Conservation (phyloP, 2,113 vertebrate genomes). For the Neodontobutis hainanensis region DNA sequence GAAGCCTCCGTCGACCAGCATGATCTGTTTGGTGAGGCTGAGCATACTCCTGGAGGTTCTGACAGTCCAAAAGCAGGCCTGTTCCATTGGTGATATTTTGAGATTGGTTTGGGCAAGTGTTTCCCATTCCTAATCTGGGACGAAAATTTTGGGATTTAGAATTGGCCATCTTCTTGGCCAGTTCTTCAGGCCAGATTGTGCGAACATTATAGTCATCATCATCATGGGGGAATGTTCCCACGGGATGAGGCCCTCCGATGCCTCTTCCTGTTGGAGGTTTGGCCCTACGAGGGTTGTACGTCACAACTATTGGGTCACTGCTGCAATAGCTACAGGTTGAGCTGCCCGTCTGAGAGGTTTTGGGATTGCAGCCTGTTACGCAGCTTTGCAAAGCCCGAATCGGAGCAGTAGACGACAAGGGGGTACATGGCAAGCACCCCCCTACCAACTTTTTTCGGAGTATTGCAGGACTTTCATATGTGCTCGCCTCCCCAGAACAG, state of each 20-base stretch:
- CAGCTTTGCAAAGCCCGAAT: conserved; percentile 80
- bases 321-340: conserved; percentile 87
- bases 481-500: conserved; percentile 72
- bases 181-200: conserved; percentile 85
- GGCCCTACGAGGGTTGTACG: conserved; percentile 78
- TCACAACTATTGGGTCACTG: conserved; percentile 87
- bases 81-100: conserved; percentile 63
- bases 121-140: conserved; percentile 49
- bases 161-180: conserved; percentile 82
- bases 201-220: conserved; percentile 83
- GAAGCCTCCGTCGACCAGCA: conserved; percentile 74
- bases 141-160: conserved; percentile 74
- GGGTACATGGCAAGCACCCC: conserved; percentile 82
- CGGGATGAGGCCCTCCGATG: conserved; percentile 48
- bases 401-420: conserved; percentile 76
- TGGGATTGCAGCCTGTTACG: conserved; percentile 80
- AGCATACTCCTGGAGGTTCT: conserved; percentile 77
- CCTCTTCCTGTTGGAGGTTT: conserved; percentile 70
- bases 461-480: conserved; percentile 78
- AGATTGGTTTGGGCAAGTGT: conserved; percentile 49
- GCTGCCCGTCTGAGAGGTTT: conserved; percentile 80
- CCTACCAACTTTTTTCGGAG: conserved; percentile 78
- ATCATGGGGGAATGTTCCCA: conserved; percentile 65
- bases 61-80: conserved; percentile 81
- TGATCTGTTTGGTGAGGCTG: conserved; percentile 76